Evolutionary conservation across 2,113 vertebrate genomes (phyloP), one percentile per base, ranked within the genome.

Genomic region (Diphyllodes magnificus): DNA sequence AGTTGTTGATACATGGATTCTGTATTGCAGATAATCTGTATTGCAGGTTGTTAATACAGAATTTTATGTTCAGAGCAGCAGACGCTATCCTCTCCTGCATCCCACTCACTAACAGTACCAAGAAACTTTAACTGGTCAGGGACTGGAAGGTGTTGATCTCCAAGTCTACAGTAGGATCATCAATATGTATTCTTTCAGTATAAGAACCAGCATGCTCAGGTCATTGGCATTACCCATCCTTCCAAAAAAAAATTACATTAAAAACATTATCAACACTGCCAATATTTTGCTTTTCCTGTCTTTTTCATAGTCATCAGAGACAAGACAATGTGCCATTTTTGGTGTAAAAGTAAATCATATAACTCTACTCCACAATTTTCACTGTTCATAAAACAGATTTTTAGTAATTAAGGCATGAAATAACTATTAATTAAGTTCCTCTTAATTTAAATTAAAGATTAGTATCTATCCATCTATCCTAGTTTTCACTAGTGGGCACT

Each of bases 71-170:
- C 6, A 82, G 27, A 85, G 54, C 3, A 72, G 13, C 35, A 56
- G 30, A 33, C 0, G 0, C 1, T n/a, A 8, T 45, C 3, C 12
- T 72, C 7, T 90, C 73, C 25, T 7, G 1, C 10, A 49, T 37
- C 20, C 30, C 35, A 39, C n/a, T 70, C 21, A 65, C 11, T 42
- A 35, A 35, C 4, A 14, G 25, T 37, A 51, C 8, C 50, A 61
- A 49, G 45, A 49, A 82, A 19, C 1, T 49, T 66, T 66, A 61
- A 22, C 6, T n/a, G 24, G 1, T 40, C 19, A 45, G 12, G 37
- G 42, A 35, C 3, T 35, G 57, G 21, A 66, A 65, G 10, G 17
- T 66, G 57, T 19, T 80, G 64, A 15, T 80, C 35, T 61, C 25
- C 23, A n/a, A 18, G 13, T 33, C 28, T 33, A 14, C 11, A n/a